Evolutionary conservation across 2,797 vertebrate genomes (phyloP).

Genomic region (Paratrypauchen microcephalus): DNA sequence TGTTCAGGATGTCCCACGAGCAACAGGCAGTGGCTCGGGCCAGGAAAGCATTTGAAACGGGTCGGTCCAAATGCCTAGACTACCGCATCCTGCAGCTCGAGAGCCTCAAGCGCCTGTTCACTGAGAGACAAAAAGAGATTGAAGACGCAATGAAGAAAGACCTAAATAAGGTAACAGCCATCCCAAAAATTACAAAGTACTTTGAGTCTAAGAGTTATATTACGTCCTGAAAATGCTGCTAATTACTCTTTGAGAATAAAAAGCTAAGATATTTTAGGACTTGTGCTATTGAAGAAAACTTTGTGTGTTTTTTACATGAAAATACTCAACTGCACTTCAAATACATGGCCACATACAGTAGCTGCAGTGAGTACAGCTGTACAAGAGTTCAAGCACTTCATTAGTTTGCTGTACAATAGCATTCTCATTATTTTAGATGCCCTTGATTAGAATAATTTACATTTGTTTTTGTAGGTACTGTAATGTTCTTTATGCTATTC

Average conservation of each 20-base stretch:
- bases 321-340: no score
- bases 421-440: not conserved
- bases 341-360: not conserved
- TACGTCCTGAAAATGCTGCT: not conserved
- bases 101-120: slow-evolving; percentile 79
- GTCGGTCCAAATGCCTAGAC: slow-evolving; percentile 80
- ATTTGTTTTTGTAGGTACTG: not conserved
- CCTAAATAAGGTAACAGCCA: slow-evolving; percentile 80
- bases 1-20: slow-evolving; percentile 77
- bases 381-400: not conserved
- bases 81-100: slow-evolving; percentile 85
- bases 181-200: not conserved
- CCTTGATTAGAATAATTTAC: not conserved
- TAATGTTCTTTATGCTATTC: not conserved
- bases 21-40: slow-evolving; percentile 77
- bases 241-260: not conserved
- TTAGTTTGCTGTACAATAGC: not conserved
- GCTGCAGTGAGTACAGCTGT: not conserved
- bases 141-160: slow-evolving; percentile 80
- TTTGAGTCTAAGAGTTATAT: not conserved
- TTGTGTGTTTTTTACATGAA: no score
- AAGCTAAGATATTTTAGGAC: not conserved
- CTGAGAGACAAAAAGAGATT: slow-evolving; percentile 80
- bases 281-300: not conserved
- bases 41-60: slow-evolving; percentile 81